Base-by-base conservation (phyloP, 1,140 invertebrate genomes). In the Tetraneura akinire region DNA sequence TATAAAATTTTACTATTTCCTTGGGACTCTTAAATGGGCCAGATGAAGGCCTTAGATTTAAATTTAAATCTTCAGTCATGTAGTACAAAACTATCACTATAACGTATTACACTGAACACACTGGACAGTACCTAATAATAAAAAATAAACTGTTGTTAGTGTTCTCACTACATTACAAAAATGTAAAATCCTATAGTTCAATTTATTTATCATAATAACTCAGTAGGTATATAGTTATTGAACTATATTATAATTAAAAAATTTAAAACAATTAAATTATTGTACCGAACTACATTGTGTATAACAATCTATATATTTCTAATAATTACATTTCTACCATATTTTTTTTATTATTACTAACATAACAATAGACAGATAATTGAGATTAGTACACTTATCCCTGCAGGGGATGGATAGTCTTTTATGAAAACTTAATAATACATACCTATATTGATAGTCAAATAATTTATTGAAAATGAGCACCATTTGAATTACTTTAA, bases 1-100 rank as follows among this genome's bases (percentile, higher is more conserved):
- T 68, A 13, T 81, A 81, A 37, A 66, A 81, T 26, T 81, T 14
- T 47, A 70, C 55, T 23, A 81, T 74, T 64, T 81, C 71, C 78
- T 81, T 60, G 11, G 80, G 80, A 60, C 74, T 62, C 37, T 45
- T 78, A 9, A 23, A 60, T 6, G 55, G 74, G 55, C 74, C 55
- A 26, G 53, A 53, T 1, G 55, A 26, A 60, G 74, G 74, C 74
- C 74, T 78, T 45, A 78, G 1, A 62, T 16, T 78, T 21, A 78
- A 16, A 53, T 60, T 78, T 45, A 47, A 60, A 47, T 78, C 55
- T 60, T 62, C 21, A 78, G 74, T 78, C 74, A 78, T 78, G 74
- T 78, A 78, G 74, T 60, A 62, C 18, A 57, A 42, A 29, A 37
- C 23, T 45, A 16, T 62, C 21, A 62, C 23, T 45, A 16, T 62